A percentile compares a stretch with the other conserved stretches of the same genome.
Conservation (phyloP, 2,888 invertebrate genomes). For the Stictocephala bisonia region DNA sequence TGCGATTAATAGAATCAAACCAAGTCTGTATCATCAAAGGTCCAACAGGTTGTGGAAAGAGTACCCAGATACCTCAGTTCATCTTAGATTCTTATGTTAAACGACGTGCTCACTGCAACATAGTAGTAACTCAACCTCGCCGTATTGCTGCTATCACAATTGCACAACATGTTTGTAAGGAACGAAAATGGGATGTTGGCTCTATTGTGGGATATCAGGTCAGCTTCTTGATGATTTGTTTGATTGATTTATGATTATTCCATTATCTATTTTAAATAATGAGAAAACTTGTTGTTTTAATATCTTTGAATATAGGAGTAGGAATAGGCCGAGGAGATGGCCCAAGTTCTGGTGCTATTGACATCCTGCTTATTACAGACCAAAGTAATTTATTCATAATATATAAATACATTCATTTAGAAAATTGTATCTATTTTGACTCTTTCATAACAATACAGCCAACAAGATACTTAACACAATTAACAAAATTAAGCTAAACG, state of each 20-base stretch:
- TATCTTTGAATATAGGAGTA: too few species aligned
- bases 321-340: too few species aligned
- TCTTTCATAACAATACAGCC: too few species aligned
- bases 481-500: too few species aligned
- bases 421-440: too few species aligned
- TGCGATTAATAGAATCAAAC: conserved; percentile 74
- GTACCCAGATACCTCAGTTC: conserved; percentile 92
- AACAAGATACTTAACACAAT: too few species aligned
- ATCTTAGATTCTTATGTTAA: conserved; percentile 83
- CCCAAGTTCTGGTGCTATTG: too few species aligned
- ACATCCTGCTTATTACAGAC: too few species aligned
- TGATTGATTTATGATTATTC: too few species aligned
- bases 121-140: conserved; percentile 93
- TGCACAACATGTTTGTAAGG: conserved; percentile 84
- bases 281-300: too few species aligned
- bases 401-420: too few species aligned
- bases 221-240: conserved; percentile 52
- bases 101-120: conserved; percentile 78
- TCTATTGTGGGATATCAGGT: conserved; percentile 92
- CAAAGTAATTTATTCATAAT: too few species aligned
- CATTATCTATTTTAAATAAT: neutral
- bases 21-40: conserved; percentile 89
- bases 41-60: conserved; percentile 95
- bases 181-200: conserved; percentile 85
- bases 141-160: conserved; percentile 94